These are phyloP conservation scores for Hirtodrosophila histrioides DNA, from an alignment of 2,888 invertebrate species.

Conservation along the genomic window DNA sequence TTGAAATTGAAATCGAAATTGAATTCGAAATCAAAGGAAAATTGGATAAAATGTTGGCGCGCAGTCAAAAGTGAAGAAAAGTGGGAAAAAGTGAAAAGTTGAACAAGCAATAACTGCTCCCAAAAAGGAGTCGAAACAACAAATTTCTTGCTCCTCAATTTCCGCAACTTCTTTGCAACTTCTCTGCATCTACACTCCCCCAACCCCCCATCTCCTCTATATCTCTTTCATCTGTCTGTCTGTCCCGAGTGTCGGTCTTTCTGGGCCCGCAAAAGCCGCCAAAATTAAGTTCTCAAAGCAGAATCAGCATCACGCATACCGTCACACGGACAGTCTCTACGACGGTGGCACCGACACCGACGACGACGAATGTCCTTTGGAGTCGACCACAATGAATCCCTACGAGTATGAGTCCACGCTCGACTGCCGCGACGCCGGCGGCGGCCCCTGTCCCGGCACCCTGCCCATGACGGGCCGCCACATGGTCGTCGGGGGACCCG, in stretches of 20 bases:
- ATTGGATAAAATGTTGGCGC: slow-evolving; percentile 32
- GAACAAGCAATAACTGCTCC: slow-evolving; percentile 1
- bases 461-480: slow-evolving; percentile 69
- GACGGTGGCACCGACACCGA: slow-evolving; percentile 84
- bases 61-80: slow-evolving; percentile 28
- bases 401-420: slow-evolving; percentile 85
- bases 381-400: slow-evolving; percentile 84
- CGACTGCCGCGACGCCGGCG: slow-evolving; percentile 84
- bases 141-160: not conserved
- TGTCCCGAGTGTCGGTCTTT: slow-evolving; percentile 56
- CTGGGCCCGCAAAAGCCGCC: slow-evolving; percentile 75
- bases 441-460: slow-evolving; percentile 69
- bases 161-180: not conserved
- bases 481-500: slow-evolving; percentile 19
- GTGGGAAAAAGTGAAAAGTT: slow-evolving; percentile 9
- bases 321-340: slow-evolving; percentile 83
- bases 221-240: slow-evolving; percentile 43
- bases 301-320: slow-evolving; percentile 82
- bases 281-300: slow-evolving; percentile 84
- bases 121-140: slow-evolving; percentile 1
- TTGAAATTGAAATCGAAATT: not conserved
- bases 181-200: slow-evolving; percentile 2
- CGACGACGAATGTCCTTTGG: slow-evolving; percentile 84
- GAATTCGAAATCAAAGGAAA: slow-evolving; percentile 7
- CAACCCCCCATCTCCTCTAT: slow-evolving; percentile 20